Evolutionary conservation across 37 sponge, comb jelly and placozoan genomes (phyloP).

Genomic region (Beroe ovata): DNA sequence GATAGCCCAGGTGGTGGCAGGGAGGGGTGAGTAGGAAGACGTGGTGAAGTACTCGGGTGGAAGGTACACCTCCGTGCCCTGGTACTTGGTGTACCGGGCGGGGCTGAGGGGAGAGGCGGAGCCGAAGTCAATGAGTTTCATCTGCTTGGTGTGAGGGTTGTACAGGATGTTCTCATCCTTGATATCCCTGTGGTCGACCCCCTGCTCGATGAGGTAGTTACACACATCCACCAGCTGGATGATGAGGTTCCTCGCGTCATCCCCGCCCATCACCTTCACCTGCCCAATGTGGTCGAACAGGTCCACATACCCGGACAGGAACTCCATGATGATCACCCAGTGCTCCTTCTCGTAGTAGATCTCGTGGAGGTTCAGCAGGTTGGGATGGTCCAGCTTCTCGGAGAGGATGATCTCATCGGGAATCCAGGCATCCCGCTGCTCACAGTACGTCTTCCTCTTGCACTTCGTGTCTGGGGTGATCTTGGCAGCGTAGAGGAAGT

Average conservation of each 20-base stretch:
- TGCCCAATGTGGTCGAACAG: slow-evolving; percentile 19
- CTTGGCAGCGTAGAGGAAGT: slow-evolving; percentile 3
- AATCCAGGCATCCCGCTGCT: background rate
- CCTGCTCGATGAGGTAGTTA: slow-evolving; percentile 19
- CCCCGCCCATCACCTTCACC: background rate
- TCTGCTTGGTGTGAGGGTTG: slow-evolving; percentile 62
- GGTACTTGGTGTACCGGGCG: background rate
- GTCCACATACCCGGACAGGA: slow-evolving; percentile 12
- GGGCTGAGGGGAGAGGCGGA: background rate
- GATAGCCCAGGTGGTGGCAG: slow-evolving; percentile 47
- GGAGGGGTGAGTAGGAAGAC: slow-evolving; percentile 20
- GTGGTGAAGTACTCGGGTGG: slow-evolving; percentile 45
- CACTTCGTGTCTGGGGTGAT: background rate
- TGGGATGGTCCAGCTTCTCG: slow-evolving; percentile 13
- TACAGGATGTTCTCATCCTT: slow-evolving; percentile 67
- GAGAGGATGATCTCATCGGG: slow-evolving; percentile 23
- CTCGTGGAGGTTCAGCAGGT: slow-evolving; percentile 21
- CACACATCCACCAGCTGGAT: slow-evolving; percentile 8
- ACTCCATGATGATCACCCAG: slow-evolving; percentile 58
- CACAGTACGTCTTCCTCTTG: background rate
- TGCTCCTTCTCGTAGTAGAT: slow-evolving; percentile 17
- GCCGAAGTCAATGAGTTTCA: slow-evolving; percentile 57
- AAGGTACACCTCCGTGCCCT: slow-evolving; percentile 49
- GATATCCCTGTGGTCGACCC: slow-evolving; percentile 44
- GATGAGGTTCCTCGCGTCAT: background rate